Evolutionary conservation across 2,113 vertebrate genomes (phyloP), one percentile per base, ranked within the genome.

Genomic region (Prunella fulvescens): DNA sequence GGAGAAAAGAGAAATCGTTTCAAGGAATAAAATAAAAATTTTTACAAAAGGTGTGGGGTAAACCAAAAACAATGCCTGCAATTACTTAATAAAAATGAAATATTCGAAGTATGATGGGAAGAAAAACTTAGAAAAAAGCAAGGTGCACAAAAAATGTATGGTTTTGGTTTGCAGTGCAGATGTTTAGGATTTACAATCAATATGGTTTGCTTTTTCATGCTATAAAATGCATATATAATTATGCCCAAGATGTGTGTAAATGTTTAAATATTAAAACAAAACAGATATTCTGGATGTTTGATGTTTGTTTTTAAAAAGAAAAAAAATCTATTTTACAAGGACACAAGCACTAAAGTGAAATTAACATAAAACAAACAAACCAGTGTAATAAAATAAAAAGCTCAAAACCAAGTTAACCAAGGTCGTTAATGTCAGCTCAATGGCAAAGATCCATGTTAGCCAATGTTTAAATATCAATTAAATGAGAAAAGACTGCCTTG

Each of bases 251-350:
- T 92, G 62, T 92, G 70, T 83, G 60, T 93, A 93, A 93, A 97
- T 92, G 86, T 94, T 96, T 96, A 96, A 97, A 96, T 94, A 97
- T 96, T 94, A 95, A 97, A 97, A 91, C 94, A 93, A 96, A 95
- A 91, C 83, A 96, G 54, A 92, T 86, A 96, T 69, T 95, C 73
- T 76, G 65, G 28, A 87, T 65, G 51, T 92, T 91, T 93, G 66
- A 91, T 97, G 86, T 94, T 95, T 92, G 93, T 88, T 90, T 96
- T 73, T 90, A 74, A 54, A 72, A 83, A 81, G 67, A 76, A 95
- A 85, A 80, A 87, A 81, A 54, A 82, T 25, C 39, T 86, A 81
- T 91, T 94, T 89, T 95, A 91, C 70, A 88, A 90, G 81, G 87
- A 96, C 60, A 58, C 66, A 95, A 93, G 82, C 84, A 95, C 71